Conservation (phyloP, 2,888 invertebrate species). For the Cordylochernes scorpioides region DNA sequence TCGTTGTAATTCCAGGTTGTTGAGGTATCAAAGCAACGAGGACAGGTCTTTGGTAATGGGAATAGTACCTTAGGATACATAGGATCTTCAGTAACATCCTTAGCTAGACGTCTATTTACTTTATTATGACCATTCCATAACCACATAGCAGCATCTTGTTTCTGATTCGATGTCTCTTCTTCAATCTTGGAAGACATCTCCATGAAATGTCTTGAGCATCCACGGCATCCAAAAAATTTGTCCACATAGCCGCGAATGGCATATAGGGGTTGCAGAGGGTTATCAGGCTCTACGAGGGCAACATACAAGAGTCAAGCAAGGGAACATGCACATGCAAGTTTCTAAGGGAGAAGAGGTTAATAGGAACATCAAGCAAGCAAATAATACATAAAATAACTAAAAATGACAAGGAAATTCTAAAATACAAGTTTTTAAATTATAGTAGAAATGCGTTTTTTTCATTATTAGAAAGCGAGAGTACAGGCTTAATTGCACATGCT, state of each 20-base stretch:
- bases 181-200: slow-evolving; percentile 46
- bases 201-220: slow-evolving; percentile 67
- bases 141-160: slow-evolving; percentile 39
- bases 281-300: too few relatives aligned
- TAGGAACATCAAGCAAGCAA: too few relatives aligned
- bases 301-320: too few relatives aligned
- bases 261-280: slow-evolving; percentile 39
- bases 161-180: slow-evolving; percentile 38
- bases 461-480: too few relatives aligned
- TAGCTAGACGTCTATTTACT: slow-evolving; percentile 46
- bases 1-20: slow-evolving; percentile 32
- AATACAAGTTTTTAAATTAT: too few relatives aligned
- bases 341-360: too few relatives aligned
- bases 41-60: slow-evolving; percentile 40
- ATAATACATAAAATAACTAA: too few relatives aligned
- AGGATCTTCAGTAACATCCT: slow-evolving; percentile 72
- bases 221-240: slow-evolving; percentile 72
- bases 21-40: slow-evolving; percentile 14
- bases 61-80: slow-evolving; percentile 61
- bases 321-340: too few relatives aligned
- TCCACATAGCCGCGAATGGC: slow-evolving; percentile 66
- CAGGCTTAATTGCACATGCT: too few relatives aligned
- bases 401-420: too few relatives aligned
- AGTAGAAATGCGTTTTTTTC: too few relatives aligned
- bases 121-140: slow-evolving; percentile 15